These are phyloP conservation scores for Hesperophylax magnus DNA, from an alignment of 1,140 invertebrate genomes.

Conservation along the genomic window DNA sequence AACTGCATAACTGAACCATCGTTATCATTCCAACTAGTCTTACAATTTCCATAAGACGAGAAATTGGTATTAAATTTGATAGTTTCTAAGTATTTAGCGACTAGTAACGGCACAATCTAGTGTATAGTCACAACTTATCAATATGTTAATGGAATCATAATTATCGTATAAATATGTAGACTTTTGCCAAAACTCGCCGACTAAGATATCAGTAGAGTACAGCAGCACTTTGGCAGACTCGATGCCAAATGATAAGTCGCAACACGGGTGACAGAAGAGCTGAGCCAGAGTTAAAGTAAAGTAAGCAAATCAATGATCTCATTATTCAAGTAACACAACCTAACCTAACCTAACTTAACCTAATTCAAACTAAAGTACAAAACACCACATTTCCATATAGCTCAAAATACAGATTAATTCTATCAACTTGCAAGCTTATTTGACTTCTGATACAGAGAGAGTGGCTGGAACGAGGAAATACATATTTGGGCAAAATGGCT, in stretches of 20 bases:
- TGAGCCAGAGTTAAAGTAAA: conserved; percentile 17
- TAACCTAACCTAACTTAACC: conserved; percentile 49
- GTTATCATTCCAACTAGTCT: conserved; percentile 50
- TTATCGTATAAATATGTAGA: conserved; percentile 52
- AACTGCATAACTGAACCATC: conserved; percentile 13
- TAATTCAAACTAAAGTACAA: conserved; percentile 53
- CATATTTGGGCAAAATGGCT: conserved; percentile 29
- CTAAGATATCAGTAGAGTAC: conserved; percentile 55
- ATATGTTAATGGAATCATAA: conserved; percentile 51
- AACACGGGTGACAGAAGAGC: conserved; percentile 35
- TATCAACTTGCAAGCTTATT: neutral
- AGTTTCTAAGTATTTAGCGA: conserved; percentile 50
- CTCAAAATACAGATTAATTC: conserved; percentile 8
- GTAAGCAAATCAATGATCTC: conserved; percentile 55
- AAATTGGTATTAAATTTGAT: conserved; percentile 50
- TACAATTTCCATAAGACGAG: conserved; percentile 48
- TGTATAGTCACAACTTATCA: conserved; percentile 54
- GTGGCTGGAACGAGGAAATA: conserved; percentile 1
- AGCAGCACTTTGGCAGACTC: conserved; percentile 37
- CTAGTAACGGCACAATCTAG: conserved; percentile 53
- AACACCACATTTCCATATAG: conserved; percentile 55
- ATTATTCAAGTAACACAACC: conserved; percentile 55
- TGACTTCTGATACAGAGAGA: neutral
- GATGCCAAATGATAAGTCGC: conserved; percentile 27
- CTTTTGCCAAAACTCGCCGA: conserved; percentile 57